Evolutionary conservation across 2,113 vertebrate genomes (phyloP), one percentile per base, ranked within the genome.

Genomic region (Ovibos moschatus): DNA sequence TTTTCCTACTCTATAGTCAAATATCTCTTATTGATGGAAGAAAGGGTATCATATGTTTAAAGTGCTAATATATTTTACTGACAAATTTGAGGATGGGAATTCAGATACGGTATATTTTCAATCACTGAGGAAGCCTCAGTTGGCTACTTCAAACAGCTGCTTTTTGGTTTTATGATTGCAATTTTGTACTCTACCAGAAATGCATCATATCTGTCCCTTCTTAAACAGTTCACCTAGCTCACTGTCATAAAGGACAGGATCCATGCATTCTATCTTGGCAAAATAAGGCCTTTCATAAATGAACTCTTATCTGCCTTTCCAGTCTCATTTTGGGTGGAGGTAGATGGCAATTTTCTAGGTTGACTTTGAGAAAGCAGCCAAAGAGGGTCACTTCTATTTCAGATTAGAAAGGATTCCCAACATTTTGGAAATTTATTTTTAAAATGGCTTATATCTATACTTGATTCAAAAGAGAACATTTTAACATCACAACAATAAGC

Each of bases 171-270:
- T 79, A 88, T 76, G 16, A 57, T 57, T 79, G 78, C 33, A 58
- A 33, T 71, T 94, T 95, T 92, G 51, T 71, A 74, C 30, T 84
- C 55, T 17, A 78, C 33, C 1, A 78, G 7, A 91, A 97, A 91
- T 64, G 10, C 12, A 94, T 86, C 28, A 25, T 90, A 91, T 64
- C 36, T 58, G 23, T 89, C 19, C 12, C 27, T 71, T 93, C 79
- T 96, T 85, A 94, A 95, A 93, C 94, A 87, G 4, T 71, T 89
- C 43, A 87, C 71, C 82, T 84, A 51, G 25, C 23, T 98, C 28
- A 58, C 19, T 85, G 30, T 89, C 62, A 92, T 36, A 79, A 1
- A 91, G 58, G 27, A 96, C 5, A 97, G 33, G 19, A 86, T 85
- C 71, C 82, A 91, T 87, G 40, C 23, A 55, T 28, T 78, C 7